These are phyloP conservation scores for Globodera rostochiensis DNA, from an alignment of 1,140 invertebrate species.

Conservation along the genomic window DNA sequence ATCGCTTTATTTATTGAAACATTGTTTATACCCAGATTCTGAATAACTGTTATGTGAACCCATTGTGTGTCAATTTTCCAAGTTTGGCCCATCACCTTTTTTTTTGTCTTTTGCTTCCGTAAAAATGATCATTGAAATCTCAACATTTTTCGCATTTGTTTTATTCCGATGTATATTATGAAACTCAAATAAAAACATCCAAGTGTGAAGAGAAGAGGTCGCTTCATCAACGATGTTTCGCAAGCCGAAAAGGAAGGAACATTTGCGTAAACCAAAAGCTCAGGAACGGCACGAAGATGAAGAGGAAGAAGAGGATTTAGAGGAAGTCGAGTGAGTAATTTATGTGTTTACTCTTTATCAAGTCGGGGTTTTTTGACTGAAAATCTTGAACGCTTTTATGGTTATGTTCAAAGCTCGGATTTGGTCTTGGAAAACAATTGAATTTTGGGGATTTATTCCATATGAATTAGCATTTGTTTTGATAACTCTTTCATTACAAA, in stretches of 20 bases:
- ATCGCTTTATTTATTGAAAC: neutral
- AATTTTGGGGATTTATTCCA: no score
- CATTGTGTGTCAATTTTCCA: neutral
- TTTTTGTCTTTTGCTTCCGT: neutral
- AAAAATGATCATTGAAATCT: neutral
- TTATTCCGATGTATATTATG: neutral
- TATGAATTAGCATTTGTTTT: no score
- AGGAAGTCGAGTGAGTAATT: neutral
- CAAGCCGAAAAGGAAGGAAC: conserved; percentile 4
- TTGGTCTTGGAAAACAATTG: no score
- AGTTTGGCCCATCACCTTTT: neutral
- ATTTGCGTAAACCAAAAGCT: neutral
- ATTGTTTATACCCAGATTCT: neutral
- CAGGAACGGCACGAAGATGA: neutral
- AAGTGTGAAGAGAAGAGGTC: no score
- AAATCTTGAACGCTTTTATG: no score
- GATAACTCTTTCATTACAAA: no score
- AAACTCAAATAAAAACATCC: neutral
- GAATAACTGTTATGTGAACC: no score
- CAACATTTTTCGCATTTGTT: neutral
- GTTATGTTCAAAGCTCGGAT: no score
- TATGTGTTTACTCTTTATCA: no score
- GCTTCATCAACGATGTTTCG: conserved; percentile 5
- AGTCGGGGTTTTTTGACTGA: no score
- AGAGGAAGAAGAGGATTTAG: neutral